Conservation (phyloP, 1,140 invertebrate genomes). For the Phocides pigmalion region DNA sequence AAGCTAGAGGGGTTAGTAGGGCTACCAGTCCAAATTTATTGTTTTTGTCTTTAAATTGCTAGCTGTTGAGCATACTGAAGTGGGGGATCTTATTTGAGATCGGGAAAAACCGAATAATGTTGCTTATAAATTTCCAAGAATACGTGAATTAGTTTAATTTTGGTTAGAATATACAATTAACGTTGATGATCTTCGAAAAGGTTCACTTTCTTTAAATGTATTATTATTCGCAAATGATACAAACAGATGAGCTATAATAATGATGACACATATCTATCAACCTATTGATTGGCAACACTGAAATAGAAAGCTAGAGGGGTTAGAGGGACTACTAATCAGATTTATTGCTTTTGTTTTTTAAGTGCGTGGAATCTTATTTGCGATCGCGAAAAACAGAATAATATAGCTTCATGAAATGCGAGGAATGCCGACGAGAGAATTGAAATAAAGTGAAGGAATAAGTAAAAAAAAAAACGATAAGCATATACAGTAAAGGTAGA, state of each 20-base stretch:
- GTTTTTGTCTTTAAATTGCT: constrained; percentile 3
- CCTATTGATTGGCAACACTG: constrained; percentile 48
- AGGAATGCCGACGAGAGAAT: neutral
- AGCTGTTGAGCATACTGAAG: neutral
- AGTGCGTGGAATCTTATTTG: neutral
- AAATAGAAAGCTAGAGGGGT: constrained; percentile 39
- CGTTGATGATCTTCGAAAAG: no score
- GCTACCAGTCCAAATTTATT: constrained; percentile 18
- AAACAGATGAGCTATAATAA: no score
- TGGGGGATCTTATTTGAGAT: neutral
- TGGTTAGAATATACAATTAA: no score
- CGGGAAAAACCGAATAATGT: no score
- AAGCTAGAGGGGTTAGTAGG: constrained; percentile 39
- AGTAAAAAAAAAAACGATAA: no score
- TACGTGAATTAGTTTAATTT: no score
- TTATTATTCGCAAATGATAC: no score
- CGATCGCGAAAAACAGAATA: neutral
- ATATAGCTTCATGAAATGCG: neutral
- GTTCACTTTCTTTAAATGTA: no score
- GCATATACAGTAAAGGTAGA: neutral
- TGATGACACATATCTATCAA: no score
- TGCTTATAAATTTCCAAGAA: no score
- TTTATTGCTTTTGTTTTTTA: constrained; percentile 18
- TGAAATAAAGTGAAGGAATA: neutral
- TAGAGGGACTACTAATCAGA: constrained; percentile 27